Base-by-base conservation (phyloP, 2,797 vertebrate genomes). In the Thalassophryne amazonica region DNA sequence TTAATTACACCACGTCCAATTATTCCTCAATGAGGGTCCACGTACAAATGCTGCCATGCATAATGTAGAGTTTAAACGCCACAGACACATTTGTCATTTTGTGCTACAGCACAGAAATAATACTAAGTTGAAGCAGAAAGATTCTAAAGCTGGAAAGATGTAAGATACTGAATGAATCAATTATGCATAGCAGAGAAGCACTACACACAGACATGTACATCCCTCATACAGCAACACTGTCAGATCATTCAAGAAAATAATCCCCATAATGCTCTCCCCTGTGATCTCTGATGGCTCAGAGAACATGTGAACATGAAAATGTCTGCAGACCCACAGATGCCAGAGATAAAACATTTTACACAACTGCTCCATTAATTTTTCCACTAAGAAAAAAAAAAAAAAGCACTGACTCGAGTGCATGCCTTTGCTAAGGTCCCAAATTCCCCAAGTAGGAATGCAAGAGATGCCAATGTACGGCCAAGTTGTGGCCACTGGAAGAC, bases 101-200 rank as follows among this genome's bases (percentile, higher is more conserved):
- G 5, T 7, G 41, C 22, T 13, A 41, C 29, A 40, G n/a, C 35
- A 39, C 19, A 33, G 25, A 21, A 11, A 52, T 21, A 20, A 21
- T 20, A 23, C 30, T 34, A 42, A 58, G 41, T 75, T 32, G 47
- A 54, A 72, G 42, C 39, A 77, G 47, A 0, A 11, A 45, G 60
- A n/a, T n/a, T 46, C 59, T 47, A 15, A 57, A 69, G 62, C 52
- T 47, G 69, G 83, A 54, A 61, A 60, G 70, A 80, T 78, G 73
- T 66, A 42, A 80, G 74, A 40, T 39, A 25, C 50, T 40, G 69
- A 78, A 78, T 71, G 12, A 73, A 76, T 81, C 41, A 69, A 75
- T 73, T 71, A 76, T 78, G 68, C 62, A 73, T 73, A 52, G 45
- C 37, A 48, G 56, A 47, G 53, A 68, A 50, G 34, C 16, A 19